These are phyloP conservation scores for Crocuta crocuta DNA, from an alignment of 2,113 vertebrate species.

Conservation along the genomic window DNA sequence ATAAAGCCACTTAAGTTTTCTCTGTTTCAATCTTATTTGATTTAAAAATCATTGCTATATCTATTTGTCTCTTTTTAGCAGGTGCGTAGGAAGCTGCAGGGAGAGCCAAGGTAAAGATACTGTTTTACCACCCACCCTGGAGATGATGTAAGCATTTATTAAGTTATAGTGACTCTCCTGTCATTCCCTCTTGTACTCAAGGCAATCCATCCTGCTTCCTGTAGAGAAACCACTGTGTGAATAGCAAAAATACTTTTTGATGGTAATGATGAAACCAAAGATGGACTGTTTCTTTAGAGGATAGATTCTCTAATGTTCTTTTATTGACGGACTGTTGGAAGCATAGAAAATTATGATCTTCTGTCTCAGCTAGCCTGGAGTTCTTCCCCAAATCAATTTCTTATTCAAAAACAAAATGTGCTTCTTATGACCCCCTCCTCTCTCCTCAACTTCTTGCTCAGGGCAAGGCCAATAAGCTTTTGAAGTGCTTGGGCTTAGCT, in stretches of 20 bases:
- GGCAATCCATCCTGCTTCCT: constrained; percentile 25
- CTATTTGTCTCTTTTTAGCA: background rate
- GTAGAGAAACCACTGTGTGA: background rate
- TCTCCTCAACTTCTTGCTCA: constrained; percentile 47
- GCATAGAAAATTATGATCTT: constrained; percentile 71
- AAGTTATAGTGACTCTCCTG: constrained; percentile 18
- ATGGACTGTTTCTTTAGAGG: background rate
- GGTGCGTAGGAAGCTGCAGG: background rate
- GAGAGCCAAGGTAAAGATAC: background rate
- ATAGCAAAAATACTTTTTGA: constrained; percentile 18
- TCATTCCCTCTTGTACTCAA: background rate
- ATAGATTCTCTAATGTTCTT: constrained; percentile 65
- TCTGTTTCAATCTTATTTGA: background rate
- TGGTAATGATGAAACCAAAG: constrained; percentile 31
- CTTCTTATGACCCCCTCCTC: constrained; percentile 38
- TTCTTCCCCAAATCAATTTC: constrained; percentile 71
- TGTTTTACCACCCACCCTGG: background rate
- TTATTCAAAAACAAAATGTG: constrained; percentile 70
- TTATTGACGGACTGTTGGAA: constrained; percentile 61
- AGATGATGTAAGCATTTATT: constrained; percentile 29
- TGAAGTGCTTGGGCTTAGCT: constrained; percentile 76
- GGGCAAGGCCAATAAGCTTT: constrained; percentile 74
- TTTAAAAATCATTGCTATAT: background rate
- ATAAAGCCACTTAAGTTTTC: background rate
- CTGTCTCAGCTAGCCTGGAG: constrained; percentile 51